Percentiles rank a stretch among this genome's conserved stretches.
These are phyloP conservation scores for Homarus americanus DNA, from an alignment of 1,140 invertebrate genomes.

Conservation along the genomic window DNA sequence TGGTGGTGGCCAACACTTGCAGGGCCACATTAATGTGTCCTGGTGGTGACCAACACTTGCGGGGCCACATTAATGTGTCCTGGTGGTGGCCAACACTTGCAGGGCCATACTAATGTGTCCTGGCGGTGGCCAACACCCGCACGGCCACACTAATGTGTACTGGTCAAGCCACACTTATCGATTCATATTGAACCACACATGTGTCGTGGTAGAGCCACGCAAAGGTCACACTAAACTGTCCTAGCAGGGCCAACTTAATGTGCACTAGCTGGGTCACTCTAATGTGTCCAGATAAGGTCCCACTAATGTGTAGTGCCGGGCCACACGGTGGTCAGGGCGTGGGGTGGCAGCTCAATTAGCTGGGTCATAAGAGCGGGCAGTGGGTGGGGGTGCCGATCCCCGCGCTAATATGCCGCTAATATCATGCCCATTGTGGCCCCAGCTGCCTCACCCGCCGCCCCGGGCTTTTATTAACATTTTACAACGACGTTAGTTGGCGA, in stretches of 20 bases:
- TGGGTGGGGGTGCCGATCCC: background rate
- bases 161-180: too few relatives aligned
- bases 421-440: slow-evolving; percentile 22
- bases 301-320: too few relatives aligned
- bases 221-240: too few relatives aligned
- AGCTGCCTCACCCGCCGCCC: slow-evolving; percentile 12
- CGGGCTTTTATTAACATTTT: slow-evolving; percentile 36
- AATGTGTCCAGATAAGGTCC: too few relatives aligned
- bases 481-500: slow-evolving; percentile 1
- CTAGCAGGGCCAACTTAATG: too few relatives aligned
- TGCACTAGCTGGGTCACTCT: too few relatives aligned
- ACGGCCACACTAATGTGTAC: background rate
- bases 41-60: background rate
- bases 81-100: background rate
- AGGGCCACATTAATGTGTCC: background rate
- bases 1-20: background rate
- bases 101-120: too few relatives aligned
- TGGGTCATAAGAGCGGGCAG: background rate
- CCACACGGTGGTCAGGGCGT: too few relatives aligned
- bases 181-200: too few relatives aligned
- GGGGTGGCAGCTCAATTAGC: background rate
- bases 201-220: too few relatives aligned
- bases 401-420: slow-evolving; percentile 28
- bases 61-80: background rate
- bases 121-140: too few relatives aligned